Conservation (phyloP, 2,888 invertebrate species). For the Parnassius apollo region DNA sequence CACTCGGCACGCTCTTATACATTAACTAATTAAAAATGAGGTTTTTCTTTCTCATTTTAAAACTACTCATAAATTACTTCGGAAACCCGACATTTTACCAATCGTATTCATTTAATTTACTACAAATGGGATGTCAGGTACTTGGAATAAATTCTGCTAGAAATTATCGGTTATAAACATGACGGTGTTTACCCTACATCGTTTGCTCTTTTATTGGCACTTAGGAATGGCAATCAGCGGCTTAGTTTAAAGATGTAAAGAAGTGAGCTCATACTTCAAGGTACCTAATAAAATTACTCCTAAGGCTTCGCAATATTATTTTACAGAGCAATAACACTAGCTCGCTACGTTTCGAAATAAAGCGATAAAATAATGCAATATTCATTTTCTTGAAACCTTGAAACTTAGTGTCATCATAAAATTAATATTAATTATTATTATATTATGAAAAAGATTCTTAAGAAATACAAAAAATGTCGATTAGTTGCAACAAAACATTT, state of each 20-base stretch:
- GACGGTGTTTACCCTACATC: slow-evolving; percentile 27
- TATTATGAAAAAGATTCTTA: too few relatives aligned
- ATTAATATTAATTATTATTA: too few relatives aligned
- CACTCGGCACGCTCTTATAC: too few relatives aligned
- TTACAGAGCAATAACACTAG: slow-evolving; percentile 10
- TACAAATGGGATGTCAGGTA: slow-evolving; percentile 37
- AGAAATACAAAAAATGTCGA: too few relatives aligned
- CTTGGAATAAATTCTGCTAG: slow-evolving; percentile 30
- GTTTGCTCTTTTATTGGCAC: slow-evolving; percentile 35
- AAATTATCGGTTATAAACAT: slow-evolving; percentile 34
- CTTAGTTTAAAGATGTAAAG: slow-evolving; percentile 22
- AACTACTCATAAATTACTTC: slow-evolving; percentile 1
- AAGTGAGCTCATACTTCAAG: slow-evolving; percentile 18
- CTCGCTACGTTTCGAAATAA: slow-evolving; percentile 2
- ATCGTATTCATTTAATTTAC: slow-evolving; percentile 36
- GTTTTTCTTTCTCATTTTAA: too few relatives aligned
- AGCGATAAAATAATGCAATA: slow-evolving; percentile 5
- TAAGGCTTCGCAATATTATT: slow-evolving; percentile 11
- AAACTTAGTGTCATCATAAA: not conserved
- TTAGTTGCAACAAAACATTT: not conserved
- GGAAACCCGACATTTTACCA: slow-evolving; percentile 21
- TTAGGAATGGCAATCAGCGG: slow-evolving; percentile 31
- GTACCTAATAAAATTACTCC: slow-evolving; percentile 24
- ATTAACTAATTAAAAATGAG: too few relatives aligned
- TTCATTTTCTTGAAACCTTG: slow-evolving; percentile 1